These are phyloP conservation scores for Dynastes maya DNA, from an alignment of 2,888 invertebrate species.

Conservation along the genomic window DNA sequence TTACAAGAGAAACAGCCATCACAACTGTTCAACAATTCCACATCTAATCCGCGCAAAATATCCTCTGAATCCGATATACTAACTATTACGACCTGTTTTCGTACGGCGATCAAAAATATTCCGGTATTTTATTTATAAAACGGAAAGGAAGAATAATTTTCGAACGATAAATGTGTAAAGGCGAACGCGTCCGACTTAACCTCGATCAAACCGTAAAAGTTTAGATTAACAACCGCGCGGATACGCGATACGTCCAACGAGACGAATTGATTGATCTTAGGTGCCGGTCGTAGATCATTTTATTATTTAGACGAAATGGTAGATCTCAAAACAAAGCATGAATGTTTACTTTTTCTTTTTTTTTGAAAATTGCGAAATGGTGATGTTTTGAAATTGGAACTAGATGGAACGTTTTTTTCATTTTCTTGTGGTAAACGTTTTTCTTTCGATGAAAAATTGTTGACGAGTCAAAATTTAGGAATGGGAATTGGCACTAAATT, in stretches of 20 bases:
- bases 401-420: neutral
- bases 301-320: constrained; percentile 39
- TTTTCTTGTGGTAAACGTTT: neutral
- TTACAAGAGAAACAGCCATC: neutral
- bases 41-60: neutral
- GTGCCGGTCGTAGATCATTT: constrained; percentile 34
- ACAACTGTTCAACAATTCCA: no score
- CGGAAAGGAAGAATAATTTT: constrained; percentile 22
- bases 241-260: neutral
- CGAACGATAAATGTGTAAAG: neutral
- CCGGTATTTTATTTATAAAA: constrained; percentile 8
- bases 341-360: constrained; percentile 12
- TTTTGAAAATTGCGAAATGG: neutral
- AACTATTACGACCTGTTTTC: neutral
- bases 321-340: constrained; percentile 28
- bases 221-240: neutral
- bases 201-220: constrained; percentile 27
- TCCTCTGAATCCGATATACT: neutral
- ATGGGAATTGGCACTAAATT: no score
- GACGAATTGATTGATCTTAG: constrained; percentile 14
- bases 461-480: no score
- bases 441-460: no score
- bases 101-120: no score
- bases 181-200: constrained; percentile 20
- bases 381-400: neutral